Evolutionary conservation across 2,888 invertebrate genomes (phyloP).

Genomic region (Lithophane leautieri): DNA sequence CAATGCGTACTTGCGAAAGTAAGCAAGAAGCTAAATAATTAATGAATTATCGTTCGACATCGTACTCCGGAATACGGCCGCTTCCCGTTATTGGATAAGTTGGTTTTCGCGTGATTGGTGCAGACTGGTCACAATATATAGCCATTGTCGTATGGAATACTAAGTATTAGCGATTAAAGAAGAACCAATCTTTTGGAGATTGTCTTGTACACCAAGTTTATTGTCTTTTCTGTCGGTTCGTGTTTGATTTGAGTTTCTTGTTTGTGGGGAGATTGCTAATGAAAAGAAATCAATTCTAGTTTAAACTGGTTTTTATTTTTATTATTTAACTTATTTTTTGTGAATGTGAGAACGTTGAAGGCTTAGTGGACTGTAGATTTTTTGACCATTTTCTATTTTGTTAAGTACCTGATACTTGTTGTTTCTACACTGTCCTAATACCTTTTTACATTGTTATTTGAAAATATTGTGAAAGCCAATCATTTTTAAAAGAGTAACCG

Average conservation of each 20-base stretch:
- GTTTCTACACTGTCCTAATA: no score
- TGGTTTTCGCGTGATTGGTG: slow-evolving; percentile 86
- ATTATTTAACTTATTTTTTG: not conserved
- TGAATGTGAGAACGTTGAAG: no score
- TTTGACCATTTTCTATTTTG: no score
- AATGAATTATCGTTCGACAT: slow-evolving; percentile 27
- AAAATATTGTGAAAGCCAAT: no score
- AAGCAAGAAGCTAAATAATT: slow-evolving; percentile 20
- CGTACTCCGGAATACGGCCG: slow-evolving; percentile 71
- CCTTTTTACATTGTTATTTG: no score
- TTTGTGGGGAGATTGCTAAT: slow-evolving; percentile 41
- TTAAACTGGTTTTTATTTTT: no score
- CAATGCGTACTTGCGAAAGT: slow-evolving; percentile 31
- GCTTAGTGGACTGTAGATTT: no score
- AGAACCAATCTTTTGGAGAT: slow-evolving; percentile 63
- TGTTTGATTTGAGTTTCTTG: slow-evolving; percentile 39
- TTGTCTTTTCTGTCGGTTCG: slow-evolving; percentile 50
- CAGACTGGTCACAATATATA: slow-evolving; percentile 84
- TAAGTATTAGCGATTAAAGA: slow-evolving; percentile 73
- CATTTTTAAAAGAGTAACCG: no score
- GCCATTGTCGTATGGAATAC: slow-evolving; percentile 83
- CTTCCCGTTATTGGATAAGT: slow-evolving; percentile 84
- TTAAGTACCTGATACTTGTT: no score
- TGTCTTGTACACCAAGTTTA: slow-evolving; percentile 55
- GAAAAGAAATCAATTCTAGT: not conserved